phyloP scores from a whole-genome alignment of 2,888 invertebrate genomes.

The Aphrophora alni region DNA sequence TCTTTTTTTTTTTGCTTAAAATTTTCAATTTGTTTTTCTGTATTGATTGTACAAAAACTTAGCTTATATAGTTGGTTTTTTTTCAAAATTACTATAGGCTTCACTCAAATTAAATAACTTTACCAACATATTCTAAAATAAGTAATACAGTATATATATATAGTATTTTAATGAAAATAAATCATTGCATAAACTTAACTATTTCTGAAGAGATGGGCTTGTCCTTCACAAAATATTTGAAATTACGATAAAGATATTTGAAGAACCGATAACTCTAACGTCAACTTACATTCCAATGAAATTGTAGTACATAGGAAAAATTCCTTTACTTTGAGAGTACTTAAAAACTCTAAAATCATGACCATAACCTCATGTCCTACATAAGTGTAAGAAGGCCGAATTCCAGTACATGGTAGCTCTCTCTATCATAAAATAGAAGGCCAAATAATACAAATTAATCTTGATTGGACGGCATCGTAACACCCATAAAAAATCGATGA shows the following conservation, averaged over 20 bases:
- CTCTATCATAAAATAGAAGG: conserved; percentile 6
- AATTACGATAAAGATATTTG: not conserved
- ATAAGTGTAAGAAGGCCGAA: not conserved
- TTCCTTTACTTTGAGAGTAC: not conserved
- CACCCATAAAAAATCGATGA: conserved; percentile 9
- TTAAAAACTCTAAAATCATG: not conserved
- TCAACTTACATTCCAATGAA: not conserved
- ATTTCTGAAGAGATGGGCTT: not conserved
- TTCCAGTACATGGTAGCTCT: not conserved
- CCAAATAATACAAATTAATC: not conserved
- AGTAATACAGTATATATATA: no score
- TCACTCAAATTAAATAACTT: no score
- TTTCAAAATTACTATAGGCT: no score
- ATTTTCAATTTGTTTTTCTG: no score
- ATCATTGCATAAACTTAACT: no score
- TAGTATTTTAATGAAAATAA: no score
- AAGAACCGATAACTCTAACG: not conserved
- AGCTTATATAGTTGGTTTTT: no score
- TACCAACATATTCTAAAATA: no score
- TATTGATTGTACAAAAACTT: no score
- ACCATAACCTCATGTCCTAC: not conserved
- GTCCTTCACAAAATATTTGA: not conserved
- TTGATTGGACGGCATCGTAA: not conserved
- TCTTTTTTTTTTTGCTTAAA: no score
- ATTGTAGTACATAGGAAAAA: not conserved